phyloP scores from a whole-genome alignment of 2,113 vertebrate genomes.

The Sylvietta virens region DNA sequence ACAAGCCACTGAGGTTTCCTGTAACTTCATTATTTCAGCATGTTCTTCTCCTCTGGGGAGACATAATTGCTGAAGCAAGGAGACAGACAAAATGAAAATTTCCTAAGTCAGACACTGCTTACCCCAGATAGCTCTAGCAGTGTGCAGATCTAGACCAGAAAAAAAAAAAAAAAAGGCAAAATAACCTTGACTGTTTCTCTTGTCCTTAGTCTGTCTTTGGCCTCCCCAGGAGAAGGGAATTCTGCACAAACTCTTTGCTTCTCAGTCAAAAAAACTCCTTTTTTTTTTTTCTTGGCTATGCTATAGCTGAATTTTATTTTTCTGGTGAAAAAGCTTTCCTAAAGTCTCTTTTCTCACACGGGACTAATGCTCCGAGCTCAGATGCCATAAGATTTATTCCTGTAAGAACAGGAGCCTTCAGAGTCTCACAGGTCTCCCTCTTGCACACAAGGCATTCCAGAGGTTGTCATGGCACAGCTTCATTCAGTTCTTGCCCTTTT shows the following conservation, averaged over 20 bases:
- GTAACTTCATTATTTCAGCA: neutral
- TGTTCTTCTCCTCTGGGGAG: neutral
- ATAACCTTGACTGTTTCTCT: neutral
- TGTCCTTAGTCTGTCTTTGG: neutral
- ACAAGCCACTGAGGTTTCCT: neutral
- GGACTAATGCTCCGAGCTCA: neutral
- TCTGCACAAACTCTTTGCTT: neutral
- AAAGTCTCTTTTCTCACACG: neutral
- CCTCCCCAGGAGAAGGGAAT: neutral
- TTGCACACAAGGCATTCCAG: neutral
- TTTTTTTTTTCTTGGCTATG: neutral
- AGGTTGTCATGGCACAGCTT: neutral
- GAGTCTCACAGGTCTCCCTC: neutral
- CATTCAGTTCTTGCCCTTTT: neutral
- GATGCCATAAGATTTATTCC: neutral
- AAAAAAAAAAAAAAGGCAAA: neutral
- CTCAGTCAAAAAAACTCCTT: neutral
- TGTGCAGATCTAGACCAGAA: neutral
- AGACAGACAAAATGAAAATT: neutral
- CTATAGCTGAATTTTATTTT: neutral
- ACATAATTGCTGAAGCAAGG: neutral
- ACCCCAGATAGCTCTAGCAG: neutral
- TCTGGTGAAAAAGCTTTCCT: neutral
- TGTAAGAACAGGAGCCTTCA: neutral
- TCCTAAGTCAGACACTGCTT: neutral